These are phyloP conservation scores for Caenorhabditis brenneri DNA, from an alignment of 1,140 invertebrate species.

Conservation along the genomic window DNA sequence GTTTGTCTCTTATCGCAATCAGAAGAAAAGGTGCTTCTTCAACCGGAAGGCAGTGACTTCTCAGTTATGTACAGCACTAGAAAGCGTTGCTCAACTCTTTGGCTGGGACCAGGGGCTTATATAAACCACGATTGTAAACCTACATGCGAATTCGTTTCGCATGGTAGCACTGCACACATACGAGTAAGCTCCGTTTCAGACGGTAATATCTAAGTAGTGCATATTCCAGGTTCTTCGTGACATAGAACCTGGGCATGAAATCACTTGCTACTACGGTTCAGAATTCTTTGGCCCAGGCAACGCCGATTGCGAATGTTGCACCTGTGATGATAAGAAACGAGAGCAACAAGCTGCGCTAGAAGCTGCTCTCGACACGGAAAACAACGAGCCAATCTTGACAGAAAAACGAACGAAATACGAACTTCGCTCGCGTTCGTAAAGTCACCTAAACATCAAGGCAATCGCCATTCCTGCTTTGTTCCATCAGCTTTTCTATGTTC, in stretches of 20 bases:
- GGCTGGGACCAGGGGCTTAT: constrained; percentile 96
- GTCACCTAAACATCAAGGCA: not conserved
- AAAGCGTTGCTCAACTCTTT: constrained; percentile 97
- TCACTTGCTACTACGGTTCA: constrained; percentile 97
- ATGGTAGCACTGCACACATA: constrained; percentile 61
- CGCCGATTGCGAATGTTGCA: constrained; percentile 94
- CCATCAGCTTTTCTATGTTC: not conserved
- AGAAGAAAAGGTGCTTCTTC: constrained; percentile 89
- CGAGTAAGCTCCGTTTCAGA: constrained; percentile 20
- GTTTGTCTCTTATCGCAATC: constrained; percentile 91
- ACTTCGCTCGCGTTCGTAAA: not conserved
- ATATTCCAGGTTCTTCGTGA: constrained; percentile 89
- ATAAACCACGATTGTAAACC: constrained; percentile 98
- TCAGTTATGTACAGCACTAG: constrained; percentile 72
- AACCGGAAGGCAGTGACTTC: constrained; percentile 71
- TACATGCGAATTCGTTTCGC: constrained; percentile 80
- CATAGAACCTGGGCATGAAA: constrained; percentile 93
- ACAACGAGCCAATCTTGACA: not conserved
- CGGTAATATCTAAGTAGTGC: not conserved
- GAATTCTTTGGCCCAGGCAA: constrained; percentile 98
- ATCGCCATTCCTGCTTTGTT: not conserved
- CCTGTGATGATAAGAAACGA: constrained; percentile 81
- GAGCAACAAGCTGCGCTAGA: not conserved
- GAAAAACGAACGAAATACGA: not conserved
- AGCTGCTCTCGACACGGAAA: not conserved